phyloP scores from a whole-genome alignment of 2,113 vertebrate species.

The Arothron firmamentum region DNA sequence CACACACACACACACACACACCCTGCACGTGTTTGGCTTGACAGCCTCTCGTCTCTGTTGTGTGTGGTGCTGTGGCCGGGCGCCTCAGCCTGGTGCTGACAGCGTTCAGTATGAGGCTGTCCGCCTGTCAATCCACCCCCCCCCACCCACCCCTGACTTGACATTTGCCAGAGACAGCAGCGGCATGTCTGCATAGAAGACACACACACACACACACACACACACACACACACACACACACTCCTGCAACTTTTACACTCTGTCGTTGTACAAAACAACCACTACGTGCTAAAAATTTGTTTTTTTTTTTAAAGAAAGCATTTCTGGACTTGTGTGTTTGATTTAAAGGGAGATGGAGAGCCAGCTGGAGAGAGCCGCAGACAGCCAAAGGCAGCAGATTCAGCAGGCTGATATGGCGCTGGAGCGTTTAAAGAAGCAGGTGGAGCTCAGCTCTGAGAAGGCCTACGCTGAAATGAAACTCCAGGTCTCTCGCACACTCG shows the following conservation, averaged over 20 bases:
- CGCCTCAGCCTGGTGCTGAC: slow-evolving; percentile 46
- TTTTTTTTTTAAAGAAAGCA: background rate
- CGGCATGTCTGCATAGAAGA: background rate
- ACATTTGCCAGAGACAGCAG: slow-evolving; percentile 36
- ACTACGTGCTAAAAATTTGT: background rate
- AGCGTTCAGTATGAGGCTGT: slow-evolving; percentile 42
- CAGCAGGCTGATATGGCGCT: slow-evolving; percentile 88
- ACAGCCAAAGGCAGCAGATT: slow-evolving; percentile 84
- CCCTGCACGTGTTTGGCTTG: slow-evolving; percentile 33
- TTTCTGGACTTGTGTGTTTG: slow-evolving; percentile 39
- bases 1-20: slow-evolving; percentile 15
- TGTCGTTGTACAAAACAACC: background rate
- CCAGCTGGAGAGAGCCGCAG: slow-evolving; percentile 80
- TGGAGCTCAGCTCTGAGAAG: slow-evolving; percentile 91
- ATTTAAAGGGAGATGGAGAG: slow-evolving; percentile 86
- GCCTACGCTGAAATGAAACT: slow-evolving; percentile 89
- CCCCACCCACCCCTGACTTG: slow-evolving; percentile 36
- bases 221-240: slow-evolving; percentile 11
- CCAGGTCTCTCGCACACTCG: slow-evolving; percentile 74
- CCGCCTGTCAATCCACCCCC: slow-evolving; percentile 47
- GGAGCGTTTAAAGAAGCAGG: slow-evolving; percentile 92
- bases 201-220: slow-evolving; percentile 6
- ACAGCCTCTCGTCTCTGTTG: slow-evolving; percentile 39
- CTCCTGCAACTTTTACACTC: background rate
- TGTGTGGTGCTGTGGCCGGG: slow-evolving; percentile 35